Evolutionary conservation across 2,113 vertebrate species (phyloP), one percentile per base, ranked within the genome.

Genomic region (Bungarus multicinctus): DNA sequence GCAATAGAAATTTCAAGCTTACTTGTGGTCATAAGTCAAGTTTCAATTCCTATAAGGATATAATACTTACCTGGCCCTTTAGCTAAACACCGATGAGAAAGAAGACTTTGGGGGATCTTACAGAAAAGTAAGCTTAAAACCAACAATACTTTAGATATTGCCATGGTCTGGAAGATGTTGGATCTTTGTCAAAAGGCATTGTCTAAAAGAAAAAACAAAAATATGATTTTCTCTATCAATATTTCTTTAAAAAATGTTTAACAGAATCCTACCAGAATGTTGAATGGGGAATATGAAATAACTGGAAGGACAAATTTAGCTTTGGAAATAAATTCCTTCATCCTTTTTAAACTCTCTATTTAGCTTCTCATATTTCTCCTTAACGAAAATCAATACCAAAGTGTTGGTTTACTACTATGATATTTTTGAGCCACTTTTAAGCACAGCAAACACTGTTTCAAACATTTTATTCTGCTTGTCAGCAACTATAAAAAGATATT

Each of bases 91-190:
- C 18, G 57, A 27, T 74, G 50, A 85, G 45, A 89, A 4, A 90
- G 25, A 93, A 94, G 91, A 69, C 93, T 93, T 92, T 87, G 5
- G 95, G 43, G 94, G 69, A 97, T 94, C 93, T 96, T 97, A 34
- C n/a, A 95, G 95, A 97, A 96, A 93, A 98, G 94, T 5, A 96
- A 0, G 0, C 86, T 95, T 57, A 97, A 91, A 0, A 18, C 16
- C 90, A 95, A 20, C 69, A 92, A 55, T 45, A 93, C 3, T 0
- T 94, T 0, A 45, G 96, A n/a, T 1, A 94, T 93, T 1, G 0
- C 50, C 90, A 94, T 95, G 94, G 94, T 86, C 94, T 88, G 95
- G 60, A 57, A 93, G 95, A 96, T 11, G 30, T 50, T 93, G 3
- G 2, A 90, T 30, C 87, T 50, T 64, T 34, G 0, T 1, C 0